Percentiles rank a stretch among this genome's conserved stretches.
Evolutionary conservation across 2,888 invertebrate genomes (phyloP).

Genomic region (Athetis lepigone): DNA sequence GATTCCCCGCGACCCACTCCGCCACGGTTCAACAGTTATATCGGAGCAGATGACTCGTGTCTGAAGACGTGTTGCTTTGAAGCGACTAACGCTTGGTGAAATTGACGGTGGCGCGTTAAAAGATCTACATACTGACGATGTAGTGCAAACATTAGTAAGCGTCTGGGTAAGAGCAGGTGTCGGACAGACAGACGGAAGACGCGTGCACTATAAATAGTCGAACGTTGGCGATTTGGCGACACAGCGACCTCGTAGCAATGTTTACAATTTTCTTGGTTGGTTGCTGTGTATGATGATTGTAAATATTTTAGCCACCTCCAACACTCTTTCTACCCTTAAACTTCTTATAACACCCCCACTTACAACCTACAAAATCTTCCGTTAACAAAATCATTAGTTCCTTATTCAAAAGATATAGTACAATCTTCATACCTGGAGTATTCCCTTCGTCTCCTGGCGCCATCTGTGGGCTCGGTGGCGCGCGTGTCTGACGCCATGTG

Average conservation of each 20-base stretch:
- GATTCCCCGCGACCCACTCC: slow-evolving; percentile 88
- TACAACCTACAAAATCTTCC: background rate
- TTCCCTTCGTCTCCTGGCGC: slow-evolving; percentile 85
- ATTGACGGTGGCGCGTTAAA: slow-evolving; percentile 62
- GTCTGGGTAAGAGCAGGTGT: slow-evolving; percentile 80
- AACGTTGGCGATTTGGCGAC: slow-evolving; percentile 86
- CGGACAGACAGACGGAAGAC: slow-evolving; percentile 88
- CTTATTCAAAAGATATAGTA: background rate
- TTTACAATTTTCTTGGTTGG: slow-evolving; percentile 83
- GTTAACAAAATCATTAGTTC: background rate
- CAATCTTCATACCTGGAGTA: slow-evolving; percentile 76
- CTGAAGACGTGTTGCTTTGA: slow-evolving; percentile 69
- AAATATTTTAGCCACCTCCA: slow-evolving; percentile 33
- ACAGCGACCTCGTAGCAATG: slow-evolving; percentile 85
- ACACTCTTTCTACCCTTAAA: background rate
- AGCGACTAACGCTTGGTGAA: slow-evolving; percentile 63
- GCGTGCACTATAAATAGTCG: slow-evolving; percentile 84
- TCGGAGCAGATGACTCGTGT: slow-evolving; percentile 80
- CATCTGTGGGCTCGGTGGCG: slow-evolving; percentile 85
- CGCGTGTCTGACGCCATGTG: slow-evolving; percentile 85
- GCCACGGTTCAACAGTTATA: slow-evolving; percentile 79
- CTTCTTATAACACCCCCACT: background rate
- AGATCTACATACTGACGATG: slow-evolving; percentile 63
- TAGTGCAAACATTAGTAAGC: slow-evolving; percentile 68
- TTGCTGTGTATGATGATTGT: slow-evolving; percentile 66